phyloP scores from a whole-genome alignment of 2,797 vertebrate species.

The Chloroceryle inda region DNA sequence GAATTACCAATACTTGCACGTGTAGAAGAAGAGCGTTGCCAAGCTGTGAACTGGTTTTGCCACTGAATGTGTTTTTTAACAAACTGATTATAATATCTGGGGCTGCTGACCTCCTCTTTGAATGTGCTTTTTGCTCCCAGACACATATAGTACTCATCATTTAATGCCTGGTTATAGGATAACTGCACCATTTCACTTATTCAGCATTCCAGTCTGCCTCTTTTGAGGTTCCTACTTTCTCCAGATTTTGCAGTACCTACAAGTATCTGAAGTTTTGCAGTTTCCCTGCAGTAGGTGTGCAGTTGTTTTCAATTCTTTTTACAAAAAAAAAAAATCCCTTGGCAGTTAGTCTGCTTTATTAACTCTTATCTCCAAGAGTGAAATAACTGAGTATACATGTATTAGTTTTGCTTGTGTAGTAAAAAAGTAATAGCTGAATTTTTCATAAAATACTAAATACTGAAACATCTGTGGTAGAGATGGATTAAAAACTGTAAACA shows the following conservation, averaged over 20 bases:
- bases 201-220: background rate
- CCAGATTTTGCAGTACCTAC: background rate
- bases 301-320: conserved; percentile 36
- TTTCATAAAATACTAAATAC: conserved; percentile 73
- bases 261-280: conserved; percentile 14
- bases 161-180: background rate
- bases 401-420: conserved; percentile 60
- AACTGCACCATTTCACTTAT: background rate
- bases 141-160: background rate
- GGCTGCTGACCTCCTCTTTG: background rate
- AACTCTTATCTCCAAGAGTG: conserved; percentile 60
- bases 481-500: conserved; percentile 8
- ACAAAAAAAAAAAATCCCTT: conserved; percentile 52
- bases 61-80: background rate
- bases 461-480: conserved; percentile 56
- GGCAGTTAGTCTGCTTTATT: conserved; percentile 64
- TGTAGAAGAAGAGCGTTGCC: background rate
- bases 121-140: background rate
- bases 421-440: conserved; percentile 72
- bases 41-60: background rate
- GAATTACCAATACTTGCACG: background rate
- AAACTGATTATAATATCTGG: background rate
- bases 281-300: conserved; percentile 24
- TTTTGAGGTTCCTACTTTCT: background rate
- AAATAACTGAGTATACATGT: conserved; percentile 64